A percentile compares a stretch with the other conserved stretches of the same genome.
Conservation (phyloP, 2,888 invertebrate species). For the Drosophila sordidula region DNA sequence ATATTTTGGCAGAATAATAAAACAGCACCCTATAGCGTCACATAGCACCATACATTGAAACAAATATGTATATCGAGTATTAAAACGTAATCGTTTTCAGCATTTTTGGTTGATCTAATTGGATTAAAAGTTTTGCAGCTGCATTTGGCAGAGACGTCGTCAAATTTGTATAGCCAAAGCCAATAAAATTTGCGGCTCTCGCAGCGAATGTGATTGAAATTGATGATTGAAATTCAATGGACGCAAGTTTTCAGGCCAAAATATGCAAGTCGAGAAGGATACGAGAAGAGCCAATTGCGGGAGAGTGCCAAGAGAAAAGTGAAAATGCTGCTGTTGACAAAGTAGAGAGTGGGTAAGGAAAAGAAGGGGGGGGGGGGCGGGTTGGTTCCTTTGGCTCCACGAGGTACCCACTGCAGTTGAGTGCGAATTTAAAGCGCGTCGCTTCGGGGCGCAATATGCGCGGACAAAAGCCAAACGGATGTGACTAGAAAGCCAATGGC, state of each 20-base stretch:
- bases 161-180: conserved; percentile 40
- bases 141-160: conserved; percentile 32
- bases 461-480: conserved; percentile 63
- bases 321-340: conserved; percentile 50
- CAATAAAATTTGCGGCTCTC: conserved; percentile 51
- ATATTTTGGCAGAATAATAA: no score
- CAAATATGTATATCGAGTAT: not conserved
- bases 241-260: conserved; percentile 22
- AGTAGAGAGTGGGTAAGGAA: conserved; percentile 16
- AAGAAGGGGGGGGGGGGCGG: not conserved
- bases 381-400: not conserved
- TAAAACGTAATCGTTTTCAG: conserved; percentile 2
- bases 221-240: conserved; percentile 61
- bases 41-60: no score
- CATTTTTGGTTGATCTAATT: conserved; percentile 27
- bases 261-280: conserved; percentile 19
- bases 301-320: conserved; percentile 37
- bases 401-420: conserved; percentile 26
- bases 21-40: no score
- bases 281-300: conserved; percentile 13
- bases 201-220: conserved; percentile 64
- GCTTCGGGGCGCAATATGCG: conserved; percentile 55
- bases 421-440: conserved; percentile 49
- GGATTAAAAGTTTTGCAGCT: conserved; percentile 52
- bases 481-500: conserved; percentile 61